Evolutionary conservation across 2,888 invertebrate species (phyloP).

Genomic region (Yponomeuta plumbellus): DNA sequence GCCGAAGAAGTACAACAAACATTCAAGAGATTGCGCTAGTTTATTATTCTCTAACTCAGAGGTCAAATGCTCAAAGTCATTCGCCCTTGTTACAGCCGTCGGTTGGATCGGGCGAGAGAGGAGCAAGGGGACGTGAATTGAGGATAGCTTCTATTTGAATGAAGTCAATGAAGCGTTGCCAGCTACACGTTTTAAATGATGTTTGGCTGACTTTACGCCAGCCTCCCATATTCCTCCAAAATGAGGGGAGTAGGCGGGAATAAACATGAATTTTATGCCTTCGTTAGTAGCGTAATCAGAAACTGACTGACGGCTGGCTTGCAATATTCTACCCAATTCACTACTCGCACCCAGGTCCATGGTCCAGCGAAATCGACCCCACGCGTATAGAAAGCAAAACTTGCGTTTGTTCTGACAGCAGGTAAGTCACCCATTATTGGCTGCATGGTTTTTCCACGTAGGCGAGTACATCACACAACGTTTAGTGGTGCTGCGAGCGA

Average conservation of each 20-base stretch:
- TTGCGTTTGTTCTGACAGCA: too few relatives aligned
- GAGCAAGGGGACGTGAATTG: conserved; percentile 16
- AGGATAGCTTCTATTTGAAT: conserved; percentile 18
- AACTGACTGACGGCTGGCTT: conserved; percentile 11
- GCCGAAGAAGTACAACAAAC: too few relatives aligned
- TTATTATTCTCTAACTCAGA: too few relatives aligned
- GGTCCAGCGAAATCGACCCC: conserved; percentile 19
- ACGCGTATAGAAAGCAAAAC: too few relatives aligned
- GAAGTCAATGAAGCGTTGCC: conserved; percentile 24
- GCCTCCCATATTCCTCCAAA: conserved; percentile 18
- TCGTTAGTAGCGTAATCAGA: conserved; percentile 14
- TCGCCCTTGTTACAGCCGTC: too few relatives aligned
- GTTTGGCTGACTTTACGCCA: too few relatives aligned
- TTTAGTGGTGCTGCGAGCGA: conserved; percentile 5
- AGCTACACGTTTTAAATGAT: conserved; percentile 17
- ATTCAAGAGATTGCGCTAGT: too few relatives aligned
- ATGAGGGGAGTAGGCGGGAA: conserved; percentile 8
- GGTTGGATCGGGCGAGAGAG: conserved; percentile 11
- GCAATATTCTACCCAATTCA: conserved; percentile 17
- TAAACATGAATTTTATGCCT: conserved; percentile 14
- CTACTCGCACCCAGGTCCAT: conserved; percentile 17
- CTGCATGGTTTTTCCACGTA: too few relatives aligned
- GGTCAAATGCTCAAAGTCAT: too few relatives aligned
- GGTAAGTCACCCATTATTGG: too few relatives aligned
- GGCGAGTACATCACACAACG: conserved; percentile 15